Percentiles rank a stretch among this genome's conserved stretches.
phyloP scores from a whole-genome alignment of 2,113 vertebrate genomes.

The Poecile atricapillus region DNA sequence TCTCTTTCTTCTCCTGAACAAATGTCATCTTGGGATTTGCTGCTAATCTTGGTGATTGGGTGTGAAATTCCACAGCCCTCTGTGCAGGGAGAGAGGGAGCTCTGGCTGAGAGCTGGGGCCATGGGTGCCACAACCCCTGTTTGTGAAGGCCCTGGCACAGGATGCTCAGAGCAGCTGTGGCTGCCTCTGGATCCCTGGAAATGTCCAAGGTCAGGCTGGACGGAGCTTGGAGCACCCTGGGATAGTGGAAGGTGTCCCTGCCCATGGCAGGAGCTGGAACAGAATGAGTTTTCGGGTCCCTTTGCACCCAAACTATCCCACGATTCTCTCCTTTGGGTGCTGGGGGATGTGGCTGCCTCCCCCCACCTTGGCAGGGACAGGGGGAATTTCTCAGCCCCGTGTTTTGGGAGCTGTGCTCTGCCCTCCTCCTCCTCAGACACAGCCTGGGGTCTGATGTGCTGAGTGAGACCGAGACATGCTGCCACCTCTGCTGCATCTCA shows the following conservation, averaged over 20 bases:
- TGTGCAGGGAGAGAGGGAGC: neutral
- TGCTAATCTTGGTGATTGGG: slow-evolving; percentile 21
- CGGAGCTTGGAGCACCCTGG: accelerated
- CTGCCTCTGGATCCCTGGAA: neutral
- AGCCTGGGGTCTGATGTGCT: too few relatives aligned
- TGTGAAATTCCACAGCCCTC: slow-evolving; percentile 62
- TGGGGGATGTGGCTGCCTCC: neutral
- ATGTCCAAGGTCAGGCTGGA: neutral
- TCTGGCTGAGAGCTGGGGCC: neutral
- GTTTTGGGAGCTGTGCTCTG: neutral
- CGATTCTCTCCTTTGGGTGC: neutral
- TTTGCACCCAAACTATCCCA: neutral
- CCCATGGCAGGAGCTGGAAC: neutral
- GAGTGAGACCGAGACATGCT: accelerated
- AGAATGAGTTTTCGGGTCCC: neutral
- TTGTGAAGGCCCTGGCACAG: neutral
- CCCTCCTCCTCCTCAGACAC: neutral
- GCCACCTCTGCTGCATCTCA: neutral
- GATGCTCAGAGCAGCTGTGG: neutral
- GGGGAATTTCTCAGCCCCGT: neutral
- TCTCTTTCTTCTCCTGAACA: slow-evolving; percentile 36
- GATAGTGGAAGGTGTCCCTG: neutral
- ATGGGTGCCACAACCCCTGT: neutral
- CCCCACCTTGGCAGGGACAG: neutral
- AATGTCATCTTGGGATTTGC: slow-evolving; percentile 27